Evolutionary conservation across 2,888 invertebrate genomes (phyloP), one percentile per base, ranked within the genome.

Genomic region (Meloe dianella): DNA sequence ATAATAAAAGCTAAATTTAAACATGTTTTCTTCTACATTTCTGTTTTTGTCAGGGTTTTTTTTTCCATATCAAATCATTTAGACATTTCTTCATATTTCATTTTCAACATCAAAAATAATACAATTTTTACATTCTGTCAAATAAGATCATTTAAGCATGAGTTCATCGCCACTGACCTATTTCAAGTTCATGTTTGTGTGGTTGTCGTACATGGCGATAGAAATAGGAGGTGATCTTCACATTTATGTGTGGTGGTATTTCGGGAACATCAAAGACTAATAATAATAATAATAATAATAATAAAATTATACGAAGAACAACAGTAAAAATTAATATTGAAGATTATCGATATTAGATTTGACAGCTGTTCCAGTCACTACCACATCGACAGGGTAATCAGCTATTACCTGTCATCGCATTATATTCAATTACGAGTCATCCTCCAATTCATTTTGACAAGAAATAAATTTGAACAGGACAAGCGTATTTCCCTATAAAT

Each of bases 91-190:
- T 22, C 22, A 24, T 24, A 22, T 12, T 12, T 54, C 12, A 54
- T 24, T 24, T 9, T 20, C 20, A 54, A 54, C 22, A 24, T 3
- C 3, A 10, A 54, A 22, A 54, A 54, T 54, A 27, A 54, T 65
- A 60, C 63, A 61, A 47, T 63, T 63, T 68, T 66, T 62, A 41
- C n/a, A n/a, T 10, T 20, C 9, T 47, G 17, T 54, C 20, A 20
- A 1, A 5, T 12, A 12, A 12, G 4, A 54, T 54, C 63, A 67
- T 66, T 67, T 66, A 70, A 72, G 47, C 20, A 12, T 67, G 76
- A 77, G 79, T 79, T 78, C 78, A 77, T 79, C 80, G 80, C 79
- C 80, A 80, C 80, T 80, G 81, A 80, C 80, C 80, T 75, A 78
- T 76, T 78, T 80, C 77, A 78, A 78, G 79, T 80, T 79, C 79